A percentile compares a stretch with the other conserved stretches of the same genome.
Conservation (phyloP, 2,113 vertebrate genomes). For the Condylura cristata region DNA sequence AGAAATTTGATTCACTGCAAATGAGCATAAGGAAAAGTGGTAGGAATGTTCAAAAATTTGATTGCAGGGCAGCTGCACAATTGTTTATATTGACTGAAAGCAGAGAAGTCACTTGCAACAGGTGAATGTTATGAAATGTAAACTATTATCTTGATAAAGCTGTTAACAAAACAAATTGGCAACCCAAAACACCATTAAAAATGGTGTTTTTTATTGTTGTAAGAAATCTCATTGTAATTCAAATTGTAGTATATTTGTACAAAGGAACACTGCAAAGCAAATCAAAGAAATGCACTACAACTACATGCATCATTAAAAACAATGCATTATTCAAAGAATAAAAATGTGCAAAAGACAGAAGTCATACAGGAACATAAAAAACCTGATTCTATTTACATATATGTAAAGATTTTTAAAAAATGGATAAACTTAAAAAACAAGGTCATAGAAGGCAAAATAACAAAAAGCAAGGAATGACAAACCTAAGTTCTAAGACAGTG, state of each 20-base stretch:
- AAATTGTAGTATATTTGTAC: background rate
- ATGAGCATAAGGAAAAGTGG: background rate
- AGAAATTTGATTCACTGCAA: background rate
- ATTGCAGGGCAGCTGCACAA: background rate
- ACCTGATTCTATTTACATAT: background rate
- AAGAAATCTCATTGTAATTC: background rate
- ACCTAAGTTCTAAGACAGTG: background rate
- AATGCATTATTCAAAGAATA: background rate
- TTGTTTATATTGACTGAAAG: background rate
- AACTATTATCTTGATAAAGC: background rate
- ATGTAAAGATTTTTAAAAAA: background rate
- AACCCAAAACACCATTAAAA: background rate
- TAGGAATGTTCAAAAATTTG: background rate
- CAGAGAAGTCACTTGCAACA: background rate
- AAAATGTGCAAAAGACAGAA: background rate
- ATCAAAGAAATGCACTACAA: background rate
- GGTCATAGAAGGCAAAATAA: background rate
- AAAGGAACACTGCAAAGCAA: background rate
- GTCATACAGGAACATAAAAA: background rate
- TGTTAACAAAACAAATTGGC: background rate
- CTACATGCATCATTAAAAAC: background rate
- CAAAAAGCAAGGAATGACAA: background rate
- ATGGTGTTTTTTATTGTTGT: background rate
- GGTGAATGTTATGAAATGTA: background rate
- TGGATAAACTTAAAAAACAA: background rate